These are phyloP conservation scores for Zoanthus gigantus DNA, from an alignment of 92 coral and sea anemone genomes.

Conservation along the genomic window DNA sequence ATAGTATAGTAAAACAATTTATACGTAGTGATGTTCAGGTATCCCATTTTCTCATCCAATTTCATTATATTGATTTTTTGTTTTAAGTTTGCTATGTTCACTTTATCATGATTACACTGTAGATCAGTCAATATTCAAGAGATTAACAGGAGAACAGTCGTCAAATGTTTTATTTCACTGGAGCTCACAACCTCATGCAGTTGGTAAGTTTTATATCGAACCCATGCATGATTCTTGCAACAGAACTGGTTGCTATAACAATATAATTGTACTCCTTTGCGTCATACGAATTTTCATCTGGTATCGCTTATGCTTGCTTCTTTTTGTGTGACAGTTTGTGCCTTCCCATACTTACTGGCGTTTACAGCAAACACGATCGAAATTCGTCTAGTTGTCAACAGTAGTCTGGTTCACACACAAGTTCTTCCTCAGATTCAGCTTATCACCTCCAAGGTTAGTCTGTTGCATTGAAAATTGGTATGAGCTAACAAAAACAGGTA, in stretches of 20 bases:
- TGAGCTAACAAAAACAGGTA: too few species aligned
- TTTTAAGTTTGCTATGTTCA: not conserved
- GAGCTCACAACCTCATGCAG: slow-evolving; percentile 89
- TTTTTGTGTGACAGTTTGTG: slow-evolving; percentile 75
- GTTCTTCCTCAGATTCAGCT: slow-evolving; percentile 89
- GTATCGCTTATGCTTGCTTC: not conserved
- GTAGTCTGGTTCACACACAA: slow-evolving; percentile 93
- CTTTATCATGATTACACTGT: not conserved
- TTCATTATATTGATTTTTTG: not conserved
- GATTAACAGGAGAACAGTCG: slow-evolving; percentile 87
- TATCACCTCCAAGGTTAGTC: slow-evolving; percentile 92
- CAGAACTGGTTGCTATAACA: too few species aligned
- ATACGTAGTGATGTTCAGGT: too few species aligned
- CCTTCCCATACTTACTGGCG: slow-evolving; percentile 94
- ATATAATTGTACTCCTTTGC: too few species aligned
- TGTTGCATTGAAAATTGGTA: too few species aligned
- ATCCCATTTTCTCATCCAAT: not conserved
- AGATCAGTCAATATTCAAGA: slow-evolving; percentile 93
- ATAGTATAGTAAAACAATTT: too few species aligned
- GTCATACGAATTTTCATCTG: not conserved
- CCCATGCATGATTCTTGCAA: too few species aligned
- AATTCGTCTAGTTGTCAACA: slow-evolving; percentile 97
- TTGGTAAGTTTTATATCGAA: slow-evolving; percentile 69
- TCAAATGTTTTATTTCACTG: slow-evolving; percentile 89
- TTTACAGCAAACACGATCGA: slow-evolving; percentile 93